Conservation (phyloP, 2,113 vertebrate genomes). For the Coregonus clupeaformis region DNA sequence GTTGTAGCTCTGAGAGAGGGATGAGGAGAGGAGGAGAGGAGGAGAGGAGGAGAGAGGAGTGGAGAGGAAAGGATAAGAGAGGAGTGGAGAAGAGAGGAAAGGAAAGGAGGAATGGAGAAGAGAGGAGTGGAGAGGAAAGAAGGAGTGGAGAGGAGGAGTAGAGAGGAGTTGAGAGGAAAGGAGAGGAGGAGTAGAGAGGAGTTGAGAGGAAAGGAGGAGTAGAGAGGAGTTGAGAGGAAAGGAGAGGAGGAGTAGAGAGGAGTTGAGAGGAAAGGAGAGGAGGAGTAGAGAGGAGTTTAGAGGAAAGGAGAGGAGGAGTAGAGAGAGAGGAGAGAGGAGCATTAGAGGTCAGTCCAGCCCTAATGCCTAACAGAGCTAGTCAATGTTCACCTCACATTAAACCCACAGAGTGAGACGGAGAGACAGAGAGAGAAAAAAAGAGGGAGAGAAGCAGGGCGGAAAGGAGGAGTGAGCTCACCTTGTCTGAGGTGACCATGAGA, state of each 20-base stretch:
- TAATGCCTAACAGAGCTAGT: conserved; percentile 20
- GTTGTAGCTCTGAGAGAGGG: conserved; percentile 80
- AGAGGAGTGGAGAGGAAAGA: too few relatives aligned
- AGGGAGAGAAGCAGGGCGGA: neutral
- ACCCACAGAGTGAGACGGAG: neutral
- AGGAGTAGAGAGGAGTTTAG: too few relatives aligned
- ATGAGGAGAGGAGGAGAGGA: conserved; percentile 28
- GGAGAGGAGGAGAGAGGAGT: neutral
- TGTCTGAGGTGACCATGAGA: conserved; percentile 95
- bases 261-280: too few relatives aligned
- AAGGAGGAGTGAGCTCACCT: conserved; percentile 74
- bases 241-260: neutral
- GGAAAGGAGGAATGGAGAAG: too few relatives aligned
- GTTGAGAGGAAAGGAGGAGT: conserved; percentile 58
- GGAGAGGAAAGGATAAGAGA: too few relatives aligned
- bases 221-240: conserved; percentile 28
- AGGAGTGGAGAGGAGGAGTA: neutral
- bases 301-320: too few relatives aligned
- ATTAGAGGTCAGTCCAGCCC: conserved; percentile 2
- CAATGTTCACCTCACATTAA: conserved; percentile 12
- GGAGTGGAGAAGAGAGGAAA: too few relatives aligned
- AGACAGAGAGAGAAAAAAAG: neutral
- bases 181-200: too few relatives aligned
- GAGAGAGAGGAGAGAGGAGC: neutral
- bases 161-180: neutral